A percentile compares a stretch with the other conserved stretches of the same genome.
Evolutionary conservation across 2,113 vertebrate genomes (phyloP).

Genomic region (Hyperopisus bebe): DNA sequence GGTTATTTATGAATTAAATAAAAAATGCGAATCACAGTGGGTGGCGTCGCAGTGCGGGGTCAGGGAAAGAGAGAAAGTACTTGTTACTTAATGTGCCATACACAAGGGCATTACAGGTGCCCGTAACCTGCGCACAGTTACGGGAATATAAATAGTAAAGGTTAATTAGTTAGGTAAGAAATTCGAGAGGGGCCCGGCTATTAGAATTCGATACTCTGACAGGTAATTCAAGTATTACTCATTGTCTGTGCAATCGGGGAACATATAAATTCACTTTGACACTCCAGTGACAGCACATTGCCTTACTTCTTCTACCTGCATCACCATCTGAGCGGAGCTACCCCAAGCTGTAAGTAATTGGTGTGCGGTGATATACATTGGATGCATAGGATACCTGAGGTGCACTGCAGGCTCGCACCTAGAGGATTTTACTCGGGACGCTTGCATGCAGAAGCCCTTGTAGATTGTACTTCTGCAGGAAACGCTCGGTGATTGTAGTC

Average conservation of each 20-base stretch:
- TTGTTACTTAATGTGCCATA: constrained; percentile 20
- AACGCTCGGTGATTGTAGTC: not conserved
- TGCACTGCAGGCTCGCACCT: not conserved
- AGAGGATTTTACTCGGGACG: not conserved
- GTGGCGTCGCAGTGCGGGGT: constrained; percentile 11
- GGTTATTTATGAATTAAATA: constrained; percentile 1
- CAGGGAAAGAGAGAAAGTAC: constrained; percentile 5
- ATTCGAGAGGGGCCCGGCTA: constrained; percentile 66
- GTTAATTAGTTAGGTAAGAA: constrained; percentile 79
- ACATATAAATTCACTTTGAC: constrained; percentile 72
- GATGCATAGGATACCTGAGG: not conserved
- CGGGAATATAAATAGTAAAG: constrained; percentile 67
- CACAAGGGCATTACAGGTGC: constrained; percentile 22
- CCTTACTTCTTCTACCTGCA: constrained; percentile 48
- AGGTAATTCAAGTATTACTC: constrained; percentile 77
- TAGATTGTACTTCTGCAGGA: not conserved
- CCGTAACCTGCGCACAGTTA: constrained; percentile 16
- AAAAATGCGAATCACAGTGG: not conserved
- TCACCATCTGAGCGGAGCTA: constrained; percentile 45
- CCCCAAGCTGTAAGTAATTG: constrained; percentile 49
- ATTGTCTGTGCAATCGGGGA: constrained; percentile 62
- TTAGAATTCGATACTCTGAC: constrained; percentile 74
- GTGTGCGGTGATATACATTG: not conserved
- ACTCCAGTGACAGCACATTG: constrained; percentile 40
- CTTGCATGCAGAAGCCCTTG: not conserved